Percentiles rank a stretch among this genome's conserved stretches.
phyloP scores from a whole-genome alignment of 2,113 vertebrate species.

The Mustela nigripes region DNA sequence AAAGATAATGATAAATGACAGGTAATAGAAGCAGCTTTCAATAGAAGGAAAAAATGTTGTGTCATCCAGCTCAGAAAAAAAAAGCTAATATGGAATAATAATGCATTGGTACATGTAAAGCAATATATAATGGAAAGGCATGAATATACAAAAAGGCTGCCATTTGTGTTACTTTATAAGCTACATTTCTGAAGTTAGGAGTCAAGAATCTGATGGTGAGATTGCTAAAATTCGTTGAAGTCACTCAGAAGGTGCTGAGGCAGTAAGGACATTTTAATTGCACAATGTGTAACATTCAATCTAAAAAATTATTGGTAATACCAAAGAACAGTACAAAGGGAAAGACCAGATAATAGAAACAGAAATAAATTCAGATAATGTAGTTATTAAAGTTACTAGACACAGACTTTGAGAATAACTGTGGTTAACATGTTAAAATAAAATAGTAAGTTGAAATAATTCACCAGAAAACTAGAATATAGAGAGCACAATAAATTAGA shows the following conservation, averaged over 20 bases:
- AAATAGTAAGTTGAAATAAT: not conserved
- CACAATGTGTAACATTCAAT: not conserved
- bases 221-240: not conserved
- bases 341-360: not conserved
- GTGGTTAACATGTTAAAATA: conserved; percentile 9
- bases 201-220: not conserved
- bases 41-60: not conserved
- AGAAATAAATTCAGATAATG: not conserved
- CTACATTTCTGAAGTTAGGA: not conserved
- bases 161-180: not conserved
- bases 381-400: not conserved
- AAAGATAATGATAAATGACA: not conserved
- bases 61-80: not conserved
- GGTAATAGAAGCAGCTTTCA: not conserved
- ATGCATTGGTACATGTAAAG: not conserved
- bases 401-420: not conserved
- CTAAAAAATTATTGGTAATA: conserved; percentile 6
- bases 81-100: conserved; percentile 41
- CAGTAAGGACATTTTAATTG: not conserved
- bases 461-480: not conserved
- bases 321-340: not conserved
- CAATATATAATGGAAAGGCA: not conserved
- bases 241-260: not conserved
- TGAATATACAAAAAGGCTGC: not conserved
- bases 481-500: not conserved